Base-by-base conservation (phyloP, 1,140 invertebrate species). In the Mizuhopecten yessoensis region DNA sequence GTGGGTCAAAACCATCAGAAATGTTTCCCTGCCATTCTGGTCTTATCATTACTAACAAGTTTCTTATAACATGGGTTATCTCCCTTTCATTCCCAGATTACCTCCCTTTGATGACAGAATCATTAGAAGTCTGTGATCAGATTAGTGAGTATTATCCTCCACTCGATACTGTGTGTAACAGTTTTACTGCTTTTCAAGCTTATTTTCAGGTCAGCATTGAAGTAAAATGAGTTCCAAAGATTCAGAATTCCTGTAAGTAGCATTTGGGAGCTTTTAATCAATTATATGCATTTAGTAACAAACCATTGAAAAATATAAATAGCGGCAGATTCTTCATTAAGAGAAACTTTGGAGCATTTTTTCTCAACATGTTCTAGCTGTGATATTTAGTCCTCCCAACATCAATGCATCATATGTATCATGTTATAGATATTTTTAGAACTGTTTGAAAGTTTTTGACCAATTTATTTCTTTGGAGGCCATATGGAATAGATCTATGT, bases 381-480 rank as follows among this genome's bases (percentile, higher is more conserved):
- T 17, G n/a, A 75, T 75, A 29, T 75, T 75, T 17, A 39, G 36
- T 7, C 29, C 0, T 29, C 57, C n/a, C 3, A 29, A 29, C 57
- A 75, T 75, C 20, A 29, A 75, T 75, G 29, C 57, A 75, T 9
- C 3, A 7, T n/a, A 11, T 75, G 57, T 75, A 75, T 75, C 57
- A 29, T 29, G 57, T 75, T 75, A 75, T 29, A 29, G 57, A 5
- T 75, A 75, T 75, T 75, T 75, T 75, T 75, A 75, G 57, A 75
- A 75, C 23, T 75, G 57, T 75, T 75, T 75, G 57, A 75, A 75
- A 75, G 57, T 75, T 75, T 75, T 75, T 75, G 57, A 75, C 57
- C 57, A 75, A 75, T 75, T 75, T 75, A 75, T 75, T 75, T 75
- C 57, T 75, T n/a, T n/a, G 57, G 57, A 75, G 57, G 57, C 57